Percentiles rank a stretch among this genome's conserved stretches.
Evolutionary conservation across 2,113 vertebrate species (phyloP).

Genomic region (Psammodynastes pulverulentus): DNA sequence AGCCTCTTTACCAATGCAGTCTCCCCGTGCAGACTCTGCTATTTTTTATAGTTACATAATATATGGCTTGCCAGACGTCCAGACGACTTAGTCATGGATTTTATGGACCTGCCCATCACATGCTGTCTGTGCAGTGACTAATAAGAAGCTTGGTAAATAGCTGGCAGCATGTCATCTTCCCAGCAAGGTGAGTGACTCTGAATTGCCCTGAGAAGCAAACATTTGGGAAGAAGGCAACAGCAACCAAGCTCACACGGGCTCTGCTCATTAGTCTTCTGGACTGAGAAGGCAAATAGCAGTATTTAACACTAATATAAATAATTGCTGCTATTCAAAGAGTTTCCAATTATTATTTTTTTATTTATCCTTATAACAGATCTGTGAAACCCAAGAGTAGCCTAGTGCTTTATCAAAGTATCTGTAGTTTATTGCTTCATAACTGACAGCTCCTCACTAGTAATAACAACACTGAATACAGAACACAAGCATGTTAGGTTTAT

Average conservation of each 20-base stretch:
- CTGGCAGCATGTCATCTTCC: neutral
- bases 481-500: neutral
- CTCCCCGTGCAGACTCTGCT: neutral
- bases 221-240: neutral
- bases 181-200: neutral
- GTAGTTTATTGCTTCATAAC: neutral
- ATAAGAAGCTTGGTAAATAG: neutral
- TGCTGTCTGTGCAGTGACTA: neutral
- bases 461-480: neutral
- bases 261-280: neutral
- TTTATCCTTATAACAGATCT: neutral
- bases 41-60: neutral
- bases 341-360: neutral
- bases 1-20: neutral
- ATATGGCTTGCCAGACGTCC: neutral
- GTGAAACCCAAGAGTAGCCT: neutral
- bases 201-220: neutral
- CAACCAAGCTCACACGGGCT: neutral
- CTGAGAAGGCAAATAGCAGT: neutral
- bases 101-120: conserved; percentile 9
- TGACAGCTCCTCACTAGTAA: neutral
- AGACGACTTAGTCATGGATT: conserved; percentile 3
- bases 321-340: neutral
- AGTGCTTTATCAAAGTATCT: neutral
- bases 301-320: neutral